These are phyloP conservation scores for Brachyopa scutellaris DNA, from an alignment of 2,888 invertebrate genomes.

Conservation along the genomic window DNA sequence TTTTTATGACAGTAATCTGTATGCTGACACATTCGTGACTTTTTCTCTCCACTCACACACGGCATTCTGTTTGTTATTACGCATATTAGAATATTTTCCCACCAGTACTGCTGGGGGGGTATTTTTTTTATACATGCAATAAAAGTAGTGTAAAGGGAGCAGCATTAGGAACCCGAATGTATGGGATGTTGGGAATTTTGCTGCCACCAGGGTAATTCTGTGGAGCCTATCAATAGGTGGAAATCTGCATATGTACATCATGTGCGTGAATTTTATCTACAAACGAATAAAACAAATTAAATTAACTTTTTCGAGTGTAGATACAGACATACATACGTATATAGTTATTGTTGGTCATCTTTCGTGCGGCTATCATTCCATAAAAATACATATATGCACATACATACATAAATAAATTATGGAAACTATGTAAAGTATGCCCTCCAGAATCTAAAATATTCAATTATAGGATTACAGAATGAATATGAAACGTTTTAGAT, in stretches of 20 bases:
- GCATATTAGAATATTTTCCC: slow-evolving; percentile 50
- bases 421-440: too few relatives aligned
- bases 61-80: slow-evolving; percentile 53
- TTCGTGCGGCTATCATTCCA: not conserved
- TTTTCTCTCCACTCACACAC: slow-evolving; percentile 25
- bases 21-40: slow-evolving; percentile 66
- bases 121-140: slow-evolving; percentile 13
- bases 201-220: too few relatives aligned
- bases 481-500: too few relatives aligned
- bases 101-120: slow-evolving; percentile 13
- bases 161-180: too few relatives aligned
- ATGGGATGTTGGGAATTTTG: too few relatives aligned
- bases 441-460: too few relatives aligned
- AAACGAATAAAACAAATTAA: slow-evolving; percentile 8
- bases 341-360: not conserved
- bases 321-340: too few relatives aligned
- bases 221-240: slow-evolving; percentile 4
- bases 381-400: not conserved
- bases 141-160: slow-evolving; percentile 33
- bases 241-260: slow-evolving; percentile 11
- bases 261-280: slow-evolving; percentile 9
- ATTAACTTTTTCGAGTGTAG: slow-evolving; percentile 4
- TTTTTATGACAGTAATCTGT: slow-evolving; percentile 67
- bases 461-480: too few relatives aligned
- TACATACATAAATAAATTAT: too few relatives aligned